Evolutionary conservation across 2,797 vertebrate species (phyloP).

Genomic region (Silurus lanzhouensis): DNA sequence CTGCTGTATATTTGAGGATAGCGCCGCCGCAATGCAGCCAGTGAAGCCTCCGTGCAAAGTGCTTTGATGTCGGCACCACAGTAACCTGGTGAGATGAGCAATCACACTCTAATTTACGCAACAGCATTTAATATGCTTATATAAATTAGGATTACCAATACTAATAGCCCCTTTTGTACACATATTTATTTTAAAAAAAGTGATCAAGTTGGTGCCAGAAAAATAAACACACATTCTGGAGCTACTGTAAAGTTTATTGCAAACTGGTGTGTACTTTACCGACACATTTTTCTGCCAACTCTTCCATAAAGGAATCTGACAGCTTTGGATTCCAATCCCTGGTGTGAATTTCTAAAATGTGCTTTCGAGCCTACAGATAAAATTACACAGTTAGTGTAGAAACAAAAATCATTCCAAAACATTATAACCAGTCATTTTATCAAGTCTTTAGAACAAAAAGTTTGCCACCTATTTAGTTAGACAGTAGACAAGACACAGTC

Average conservation of each 20-base stretch:
- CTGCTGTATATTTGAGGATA: constrained; percentile 98
- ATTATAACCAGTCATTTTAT: background rate
- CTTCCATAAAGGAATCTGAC: constrained; percentile 90
- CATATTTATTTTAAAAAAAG: background rate
- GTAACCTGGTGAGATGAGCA: constrained; percentile 79
- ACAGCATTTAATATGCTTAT: too few species aligned
- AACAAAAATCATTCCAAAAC: background rate
- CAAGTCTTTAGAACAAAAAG: background rate
- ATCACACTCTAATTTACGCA: background rate
- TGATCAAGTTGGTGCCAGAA: background rate
- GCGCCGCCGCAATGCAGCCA: constrained; percentile 90
- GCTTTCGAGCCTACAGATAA: constrained; percentile 89
- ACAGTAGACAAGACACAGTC: background rate
- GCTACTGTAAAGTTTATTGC: background rate
- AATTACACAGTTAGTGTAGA: background rate
- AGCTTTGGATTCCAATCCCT: constrained; percentile 96
- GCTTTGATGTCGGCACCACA: constrained; percentile 99
- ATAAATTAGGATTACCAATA: background rate
- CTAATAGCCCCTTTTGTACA: background rate
- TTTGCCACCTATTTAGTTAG: background rate
- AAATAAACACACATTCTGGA: background rate
- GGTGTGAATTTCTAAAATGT: constrained; percentile 98
- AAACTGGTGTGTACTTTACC: constrained; percentile 76
- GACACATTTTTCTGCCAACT: constrained; percentile 98
- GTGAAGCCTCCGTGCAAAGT: constrained; percentile 98